A percentile compares a stretch with the other conserved stretches of the same genome.
Conservation (phyloP, 2,113 vertebrate genomes). For the Chunga burmeisteri region DNA sequence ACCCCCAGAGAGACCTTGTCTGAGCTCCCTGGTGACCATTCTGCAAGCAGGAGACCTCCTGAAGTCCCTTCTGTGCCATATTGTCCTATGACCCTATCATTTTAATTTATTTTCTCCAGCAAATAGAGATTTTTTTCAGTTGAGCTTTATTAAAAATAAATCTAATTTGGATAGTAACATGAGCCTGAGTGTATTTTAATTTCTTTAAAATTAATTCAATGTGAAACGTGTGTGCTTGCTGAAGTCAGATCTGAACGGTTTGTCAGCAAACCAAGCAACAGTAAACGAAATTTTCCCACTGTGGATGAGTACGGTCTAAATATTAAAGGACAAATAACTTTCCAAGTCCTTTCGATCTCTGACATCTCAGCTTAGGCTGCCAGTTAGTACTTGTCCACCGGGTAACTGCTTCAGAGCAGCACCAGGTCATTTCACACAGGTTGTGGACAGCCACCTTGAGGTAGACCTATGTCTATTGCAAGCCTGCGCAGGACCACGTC, state of each 20-base stretch:
- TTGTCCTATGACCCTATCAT: neutral
- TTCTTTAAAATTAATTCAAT: neutral
- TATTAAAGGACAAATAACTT: neutral
- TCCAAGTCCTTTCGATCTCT: neutral
- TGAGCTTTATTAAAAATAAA: neutral
- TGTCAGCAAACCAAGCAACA: neutral
- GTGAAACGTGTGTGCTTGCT: neutral
- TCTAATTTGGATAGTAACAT: neutral
- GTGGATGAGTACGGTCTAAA: neutral
- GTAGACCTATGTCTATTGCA: neutral
- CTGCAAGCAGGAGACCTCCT: neutral
- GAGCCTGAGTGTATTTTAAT: neutral
- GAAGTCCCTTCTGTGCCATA: neutral
- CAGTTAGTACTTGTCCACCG: neutral
- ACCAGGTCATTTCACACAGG: neutral
- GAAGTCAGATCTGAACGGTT: neutral
- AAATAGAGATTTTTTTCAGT: neutral
- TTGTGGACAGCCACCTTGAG: neutral
- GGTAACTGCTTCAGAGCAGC: neutral
- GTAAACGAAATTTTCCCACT: neutral
- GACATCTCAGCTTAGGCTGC: neutral
- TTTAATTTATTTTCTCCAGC: neutral
- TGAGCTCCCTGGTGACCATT: neutral
- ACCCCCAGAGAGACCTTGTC: neutral
- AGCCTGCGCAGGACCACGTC: fast-evolving